Conservation (phyloP, 1,140 invertebrate genomes). For the Bombus soroeensis region DNA sequence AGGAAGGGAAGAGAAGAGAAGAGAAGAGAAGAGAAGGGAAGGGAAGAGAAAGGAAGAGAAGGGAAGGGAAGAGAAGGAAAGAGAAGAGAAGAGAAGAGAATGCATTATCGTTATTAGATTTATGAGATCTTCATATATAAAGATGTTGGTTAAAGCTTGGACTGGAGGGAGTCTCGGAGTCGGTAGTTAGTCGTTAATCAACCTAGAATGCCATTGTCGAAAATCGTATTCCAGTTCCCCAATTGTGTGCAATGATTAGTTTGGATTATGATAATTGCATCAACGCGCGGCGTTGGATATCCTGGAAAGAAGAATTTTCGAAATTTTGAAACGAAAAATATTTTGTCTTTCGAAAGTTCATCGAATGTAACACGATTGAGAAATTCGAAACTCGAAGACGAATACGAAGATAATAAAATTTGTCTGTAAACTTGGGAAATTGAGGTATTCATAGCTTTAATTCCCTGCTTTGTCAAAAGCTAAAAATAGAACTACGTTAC, state of each 20-base stretch:
- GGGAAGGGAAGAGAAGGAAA: too few relatives aligned
- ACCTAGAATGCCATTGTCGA: background rate
- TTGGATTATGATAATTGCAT: conserved; percentile 15
- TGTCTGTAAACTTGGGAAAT: too few relatives aligned
- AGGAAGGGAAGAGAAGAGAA: too few relatives aligned
- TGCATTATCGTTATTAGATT: conserved; percentile 49
- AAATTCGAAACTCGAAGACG: background rate
- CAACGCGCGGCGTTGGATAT: background rate
- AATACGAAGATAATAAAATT: too few relatives aligned
- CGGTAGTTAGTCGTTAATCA: conserved; percentile 2
- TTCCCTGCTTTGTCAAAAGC: background rate
- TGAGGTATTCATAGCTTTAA: background rate
- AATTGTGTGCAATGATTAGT: background rate
- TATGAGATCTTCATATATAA: conserved; percentile 20
- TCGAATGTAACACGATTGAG: too few relatives aligned
- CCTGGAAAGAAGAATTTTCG: conserved; percentile 13
- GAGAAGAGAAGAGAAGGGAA: too few relatives aligned
- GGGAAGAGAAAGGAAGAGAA: too few relatives aligned
- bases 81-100: too few relatives aligned
- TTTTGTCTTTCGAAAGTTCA: background rate
- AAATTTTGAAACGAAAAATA: background rate
- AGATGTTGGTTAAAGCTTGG: background rate
- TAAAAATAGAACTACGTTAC: too few relatives aligned
- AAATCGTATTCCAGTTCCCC: conserved; percentile 9
- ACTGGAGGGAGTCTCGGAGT: background rate